These are phyloP conservation scores for Drosophila elegans DNA, from an alignment of 1,140 invertebrate genomes.

Conservation along the genomic window DNA sequence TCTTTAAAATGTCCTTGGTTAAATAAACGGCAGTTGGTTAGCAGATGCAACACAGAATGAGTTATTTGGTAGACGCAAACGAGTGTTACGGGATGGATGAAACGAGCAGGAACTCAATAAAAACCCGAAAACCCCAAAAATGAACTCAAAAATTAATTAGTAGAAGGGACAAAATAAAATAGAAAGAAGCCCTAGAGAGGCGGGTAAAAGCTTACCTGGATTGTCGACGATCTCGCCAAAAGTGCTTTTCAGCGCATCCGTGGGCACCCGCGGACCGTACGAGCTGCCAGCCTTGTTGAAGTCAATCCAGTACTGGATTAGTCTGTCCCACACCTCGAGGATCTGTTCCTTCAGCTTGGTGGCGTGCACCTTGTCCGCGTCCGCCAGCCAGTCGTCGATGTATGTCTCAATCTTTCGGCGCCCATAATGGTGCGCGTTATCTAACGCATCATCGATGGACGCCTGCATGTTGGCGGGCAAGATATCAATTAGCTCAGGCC, in stretches of 20 bases:
- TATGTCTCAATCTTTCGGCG: constrained; percentile 83
- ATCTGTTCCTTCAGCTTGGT: constrained; percentile 95
- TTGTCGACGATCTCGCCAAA: constrained; percentile 85
- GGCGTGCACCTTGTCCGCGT: constrained; percentile 92
- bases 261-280: constrained; percentile 89
- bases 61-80: constrained; percentile 70
- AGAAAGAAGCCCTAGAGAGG: constrained; percentile 1
- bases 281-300: constrained; percentile 85
- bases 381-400: constrained; percentile 89
- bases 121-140: constrained; percentile 35
- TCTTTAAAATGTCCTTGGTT: constrained; percentile 85
- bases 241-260: constrained; percentile 88
- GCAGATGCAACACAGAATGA: constrained; percentile 80
- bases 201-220: constrained; percentile 65
- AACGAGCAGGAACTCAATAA: constrained; percentile 22
- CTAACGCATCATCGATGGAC: constrained; percentile 92
- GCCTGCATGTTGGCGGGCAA: constrained; percentile 90
- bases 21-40: constrained; percentile 82
- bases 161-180: constrained; percentile 37
- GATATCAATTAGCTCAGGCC: constrained; percentile 92
- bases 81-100: constrained; percentile 42
- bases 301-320: constrained; percentile 96
- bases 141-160: constrained; percentile 26
- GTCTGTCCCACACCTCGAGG: constrained; percentile 95
- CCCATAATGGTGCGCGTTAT: constrained; percentile 96